Evolutionary conservation across 2,797 vertebrate species (phyloP), one percentile per base, ranked within the genome.

Genomic region (Etheostoma perlongum): DNA sequence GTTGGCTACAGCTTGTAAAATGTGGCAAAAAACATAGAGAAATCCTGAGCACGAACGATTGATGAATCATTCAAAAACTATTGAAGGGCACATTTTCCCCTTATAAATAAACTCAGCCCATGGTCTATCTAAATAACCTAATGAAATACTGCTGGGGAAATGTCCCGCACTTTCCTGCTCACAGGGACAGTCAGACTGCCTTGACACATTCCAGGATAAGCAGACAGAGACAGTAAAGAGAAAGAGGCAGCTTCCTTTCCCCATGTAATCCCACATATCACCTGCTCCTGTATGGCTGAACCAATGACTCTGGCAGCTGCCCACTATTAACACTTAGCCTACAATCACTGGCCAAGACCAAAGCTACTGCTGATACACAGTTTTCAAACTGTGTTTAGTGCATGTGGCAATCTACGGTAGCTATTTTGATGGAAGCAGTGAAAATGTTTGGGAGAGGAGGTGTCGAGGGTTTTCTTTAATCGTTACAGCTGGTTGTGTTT

Each of bases 181-280:
- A 48, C 23, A 19, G 74, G 73, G 71, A 82, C 78, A 82, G 84
- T 59, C 82, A 81, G 77, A 27, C 23, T 48, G 70, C 49, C 67
- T 21, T 54, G 76, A 88, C 84, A 84, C 76, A 76, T 89, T 78
- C 40, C 75, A 82, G 66, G 85, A 85, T 79, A 78, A 78, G 84
- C 76, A 66, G 53, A 2, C 72, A 57, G 62, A 79, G 75, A 68
- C 33, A 62, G 78, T 54, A 52, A 82, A 74, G 74, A 69, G 54
- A 49, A 64, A 63, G 74, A 83, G 63, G 66, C 69, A 55, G 52
- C 77, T 75, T 78, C 70, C 68, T 18, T 44, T 68, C 52, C 68
- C 67, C 72, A 23, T 68, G 81, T 90, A 76, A 78, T 87, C 81
- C 83, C 81, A 81, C 83, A 74, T 85, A 54, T 66, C 76, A 70